Base-by-base conservation (phyloP, 2,888 invertebrate genomes). In the Tiliacea aurago region DNA sequence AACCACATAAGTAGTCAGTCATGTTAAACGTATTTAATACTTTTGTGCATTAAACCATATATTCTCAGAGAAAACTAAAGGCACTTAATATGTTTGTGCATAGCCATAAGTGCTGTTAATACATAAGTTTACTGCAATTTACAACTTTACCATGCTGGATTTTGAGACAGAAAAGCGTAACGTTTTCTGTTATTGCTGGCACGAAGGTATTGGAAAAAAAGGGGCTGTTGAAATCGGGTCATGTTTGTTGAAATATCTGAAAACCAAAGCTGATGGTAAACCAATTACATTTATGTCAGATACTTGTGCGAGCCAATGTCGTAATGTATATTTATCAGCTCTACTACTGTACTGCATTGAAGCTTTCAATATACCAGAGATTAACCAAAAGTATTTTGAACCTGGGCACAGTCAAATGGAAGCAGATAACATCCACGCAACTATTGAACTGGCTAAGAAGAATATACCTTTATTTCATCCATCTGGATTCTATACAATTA, bases 221-320 rank as follows among this genome's bases (percentile, higher is more conserved):
- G 73, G 70, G 28, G 76, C 72, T 64, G 23, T 55, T 58, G 73
- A 77, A 59, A 66, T 77, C 53, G 70, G 70, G 53, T 84, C 78
- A 76, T 82, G 71, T 65, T 73, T 84, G 61, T 78, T 78, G 28
- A 84, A 80, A 82, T 84, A 76, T 68, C 37, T 80, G 62, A 72
- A 53, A 73, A 63, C 45, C 20, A 74, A 78, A 76, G 73, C 68
- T 68, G 77, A 78, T 75, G 78, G 77, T 62, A 80, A 76, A 69
- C 59, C 64, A 43, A 67, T 81, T 41, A 72, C 70, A 61, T 80
- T 84, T 66, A 56, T 67, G 56, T 45, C 45, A 56, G 56, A 45
- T 45, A 67, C 56, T 56, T 67, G 67, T 56, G 67, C 45, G 33
- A 67, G 56, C 45, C 67, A 67, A 45, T 67, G 77, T 70, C 73